Evolutionary conservation across 1,140 invertebrate species (phyloP), one percentile per base, ranked within the genome.

Genomic region (Leptinotarsa defecta): DNA sequence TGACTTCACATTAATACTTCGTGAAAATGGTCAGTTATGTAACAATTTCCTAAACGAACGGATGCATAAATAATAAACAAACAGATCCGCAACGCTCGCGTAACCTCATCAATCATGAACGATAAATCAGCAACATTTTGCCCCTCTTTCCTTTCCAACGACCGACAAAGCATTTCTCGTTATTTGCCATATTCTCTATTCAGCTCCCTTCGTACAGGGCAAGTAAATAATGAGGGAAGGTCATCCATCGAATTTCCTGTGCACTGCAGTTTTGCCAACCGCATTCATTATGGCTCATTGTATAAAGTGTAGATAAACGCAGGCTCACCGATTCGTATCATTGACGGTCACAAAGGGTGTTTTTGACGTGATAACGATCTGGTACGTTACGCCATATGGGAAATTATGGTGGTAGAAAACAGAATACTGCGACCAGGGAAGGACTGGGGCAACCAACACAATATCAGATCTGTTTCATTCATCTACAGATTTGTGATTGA

Each of bases 281-380:
- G 27, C 72, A 74, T 65, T 43, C 65, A 67, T 74, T 74, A 74
- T 48, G 71, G 20, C 22, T n/a, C 48, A 74, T 67, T 67, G 72
- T 74, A 72, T 62, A 62, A 48, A 64, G 72, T 74, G 64, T 74
- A 67, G 72, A 43, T 74, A 74, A 74, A 74, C 67, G 65, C 61
- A 74, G 72, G 72, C 72, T 74, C 72, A 24, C 62, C 63, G 72
- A 74, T 74, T 52, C 72, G 72, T 74, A 74, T 74, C 72, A 74
- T 68, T 74, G 72, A 74, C 27, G 34, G 15, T n/a, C 17, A 74
- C 34, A 48, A 74, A 52, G 43, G 72, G 62, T 15, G 20, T 65
- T 49, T 67, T 64, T 73, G 71, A 64, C 49, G 48, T 67, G 63
- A 74, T 74, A 74, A 52, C 43, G 65, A 74, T 74, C 72, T 48